Conservation (phyloP, 2,113 vertebrate genomes). For the Callocephalon fimbriatum region DNA sequence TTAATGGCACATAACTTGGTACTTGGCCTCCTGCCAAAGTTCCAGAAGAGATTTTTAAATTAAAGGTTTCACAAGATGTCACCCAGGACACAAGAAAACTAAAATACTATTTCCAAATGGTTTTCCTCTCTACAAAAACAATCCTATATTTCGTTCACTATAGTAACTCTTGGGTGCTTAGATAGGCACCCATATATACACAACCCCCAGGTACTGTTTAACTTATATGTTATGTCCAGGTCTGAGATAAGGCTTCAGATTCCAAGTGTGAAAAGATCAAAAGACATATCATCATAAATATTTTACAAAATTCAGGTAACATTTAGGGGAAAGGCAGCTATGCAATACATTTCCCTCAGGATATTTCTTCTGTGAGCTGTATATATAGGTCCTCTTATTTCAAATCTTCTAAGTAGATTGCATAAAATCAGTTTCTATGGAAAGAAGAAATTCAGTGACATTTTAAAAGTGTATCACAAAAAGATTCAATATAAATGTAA, state of each 20-base stretch:
- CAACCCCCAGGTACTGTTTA: background rate
- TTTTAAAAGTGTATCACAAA: background rate
- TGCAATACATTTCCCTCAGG: background rate
- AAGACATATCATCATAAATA: background rate
- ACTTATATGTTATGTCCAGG: background rate
- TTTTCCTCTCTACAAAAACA: background rate
- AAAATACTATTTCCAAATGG: background rate
- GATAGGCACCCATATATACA: background rate
- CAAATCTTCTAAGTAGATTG: background rate
- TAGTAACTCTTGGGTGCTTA: background rate
- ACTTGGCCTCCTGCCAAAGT: background rate
- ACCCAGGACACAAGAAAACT: background rate
- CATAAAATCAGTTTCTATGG: background rate
- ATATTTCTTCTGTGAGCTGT: background rate
- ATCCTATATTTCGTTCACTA: background rate
- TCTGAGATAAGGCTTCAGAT: background rate
- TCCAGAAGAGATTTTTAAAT: background rate
- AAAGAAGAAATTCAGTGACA: background rate
- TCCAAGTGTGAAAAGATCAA: background rate
- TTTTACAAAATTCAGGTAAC: background rate
- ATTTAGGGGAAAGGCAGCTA: background rate
- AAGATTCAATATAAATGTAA: background rate
- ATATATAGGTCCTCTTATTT: background rate
- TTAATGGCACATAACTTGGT: background rate
- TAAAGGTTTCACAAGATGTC: background rate